These are phyloP conservation scores for Thelaira solivaga DNA, from an alignment of 2,888 invertebrate genomes.

Conservation along the genomic window DNA sequence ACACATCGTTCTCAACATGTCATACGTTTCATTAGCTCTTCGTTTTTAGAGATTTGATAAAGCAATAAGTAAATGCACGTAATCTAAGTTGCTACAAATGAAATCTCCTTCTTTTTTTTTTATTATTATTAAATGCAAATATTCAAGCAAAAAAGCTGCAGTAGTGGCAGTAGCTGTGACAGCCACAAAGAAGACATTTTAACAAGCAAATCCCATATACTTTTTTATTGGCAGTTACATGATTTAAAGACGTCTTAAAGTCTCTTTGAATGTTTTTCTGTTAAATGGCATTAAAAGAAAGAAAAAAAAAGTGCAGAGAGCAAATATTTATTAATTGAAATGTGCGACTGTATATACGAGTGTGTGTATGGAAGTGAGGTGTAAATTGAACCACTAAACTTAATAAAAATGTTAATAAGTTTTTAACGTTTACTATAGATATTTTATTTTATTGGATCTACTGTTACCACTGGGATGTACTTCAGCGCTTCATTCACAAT, in stretches of 20 bases:
- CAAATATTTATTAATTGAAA: conserved; percentile 33
- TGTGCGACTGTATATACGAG: not conserved
- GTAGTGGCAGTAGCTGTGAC: not conserved
- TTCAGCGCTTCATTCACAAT: conserved; percentile 2
- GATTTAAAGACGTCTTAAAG: conserved; percentile 48
- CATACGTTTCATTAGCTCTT: conserved; percentile 22
- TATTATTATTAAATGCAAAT: conserved; percentile 39
- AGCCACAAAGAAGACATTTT: not conserved
- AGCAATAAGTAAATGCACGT: not conserved
- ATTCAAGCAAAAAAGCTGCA: not conserved
- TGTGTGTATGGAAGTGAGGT: conserved; percentile 32
- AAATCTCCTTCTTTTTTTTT: too few species aligned
- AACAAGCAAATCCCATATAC: not conserved
- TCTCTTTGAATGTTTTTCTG: conserved; percentile 29
- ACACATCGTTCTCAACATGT: conserved; percentile 23
- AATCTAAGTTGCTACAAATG: conserved; percentile 15
- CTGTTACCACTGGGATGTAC: not conserved
- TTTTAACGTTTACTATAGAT: conserved; percentile 31
- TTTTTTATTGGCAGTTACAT: conserved; percentile 43
- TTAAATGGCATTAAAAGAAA: not conserved
- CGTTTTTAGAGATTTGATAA: conserved; percentile 9
- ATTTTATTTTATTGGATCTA: conserved; percentile 27
- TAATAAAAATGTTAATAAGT: conserved; percentile 56
- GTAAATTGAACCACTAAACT: conserved; percentile 55
- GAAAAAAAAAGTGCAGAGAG: not conserved